Evolutionary conservation across 1,140 invertebrate genomes (phyloP), one percentile per base, ranked within the genome.

Genomic region (Leptinotarsa defecta): DNA sequence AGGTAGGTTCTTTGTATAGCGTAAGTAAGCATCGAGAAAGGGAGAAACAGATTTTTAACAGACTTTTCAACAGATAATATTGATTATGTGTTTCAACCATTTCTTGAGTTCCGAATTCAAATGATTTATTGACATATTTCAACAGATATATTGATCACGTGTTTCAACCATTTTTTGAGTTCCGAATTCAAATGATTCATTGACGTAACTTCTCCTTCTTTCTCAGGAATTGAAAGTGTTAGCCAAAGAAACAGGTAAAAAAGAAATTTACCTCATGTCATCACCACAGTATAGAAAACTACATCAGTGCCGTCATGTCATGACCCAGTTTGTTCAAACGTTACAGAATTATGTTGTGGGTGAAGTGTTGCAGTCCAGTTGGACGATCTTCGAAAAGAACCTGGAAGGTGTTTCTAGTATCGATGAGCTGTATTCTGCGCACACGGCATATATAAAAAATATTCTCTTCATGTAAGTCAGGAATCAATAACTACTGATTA

Each of bases 261-360:
- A 87, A 49, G 83, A 84, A 71, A 76, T 75, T 52, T 82, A 81
- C 75, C 78, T 91, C 0, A 82, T 88, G 8, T 78, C 84, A 57
- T 90, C 90, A 1, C 86, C 87, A 2, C 90, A 92, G 71, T 92
- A 90, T 82, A 87, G 88, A 61, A 86, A 87, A 19, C 76, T 93
- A 20, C 92, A 94, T 79, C 84, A 91, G 34, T 91, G 89, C 75
- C 87, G 93, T 3, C 91, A 93, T 80, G 88, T 91, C 22, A 92
- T 94, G 90, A 90, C 90, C 62, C 92, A 93, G 68, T 90, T 94
- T 79, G 89, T 93, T 73, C 89, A 91, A 71, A 90, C 91, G 0
- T 81, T 94, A 13, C 91, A 93, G 78, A 92, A 90, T 83, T 93
- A 94, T 82, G 86, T 94, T 61, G 91, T 90, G 0, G 91, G 91